These are phyloP conservation scores for Camelus bactrianus DNA, from an alignment of 2,113 vertebrate species.

Conservation along the genomic window DNA sequence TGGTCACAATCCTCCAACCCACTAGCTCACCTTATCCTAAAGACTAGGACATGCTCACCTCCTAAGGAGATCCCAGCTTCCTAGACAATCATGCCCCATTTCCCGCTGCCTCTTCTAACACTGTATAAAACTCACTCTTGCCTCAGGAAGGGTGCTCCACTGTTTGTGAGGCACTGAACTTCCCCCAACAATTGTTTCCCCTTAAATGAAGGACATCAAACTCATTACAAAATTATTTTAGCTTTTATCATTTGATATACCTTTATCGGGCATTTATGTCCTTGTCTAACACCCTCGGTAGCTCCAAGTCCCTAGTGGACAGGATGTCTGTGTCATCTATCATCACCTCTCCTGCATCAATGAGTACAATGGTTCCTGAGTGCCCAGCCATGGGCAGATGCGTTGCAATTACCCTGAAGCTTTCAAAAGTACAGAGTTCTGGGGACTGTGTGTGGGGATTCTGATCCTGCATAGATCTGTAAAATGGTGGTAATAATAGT, in stretches of 20 bases:
- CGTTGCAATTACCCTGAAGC: neutral
- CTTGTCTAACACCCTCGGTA: neutral
- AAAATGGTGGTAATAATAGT: neutral
- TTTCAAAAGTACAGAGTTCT: neutral
- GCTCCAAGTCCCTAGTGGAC: neutral
- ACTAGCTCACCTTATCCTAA: neutral
- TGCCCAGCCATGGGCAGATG: neutral
- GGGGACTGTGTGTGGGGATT: neutral
- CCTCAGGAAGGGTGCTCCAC: neutral
- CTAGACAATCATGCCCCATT: neutral
- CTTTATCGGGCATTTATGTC: neutral
- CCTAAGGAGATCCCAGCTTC: neutral
- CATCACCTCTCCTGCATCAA: neutral
- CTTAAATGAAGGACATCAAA: neutral
- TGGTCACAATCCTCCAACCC: neutral
- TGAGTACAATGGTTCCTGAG: neutral
- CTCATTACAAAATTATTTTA: neutral
- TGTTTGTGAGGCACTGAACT: neutral
- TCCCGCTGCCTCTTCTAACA: neutral
- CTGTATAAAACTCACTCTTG: neutral
- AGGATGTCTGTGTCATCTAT: neutral
- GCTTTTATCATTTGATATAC: neutral
- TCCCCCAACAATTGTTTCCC: neutral
- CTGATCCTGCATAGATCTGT: neutral
- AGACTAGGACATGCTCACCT: neutral